Percentiles rank a stretch among this genome's conserved stretches.
Conservation (phyloP, 2,888 invertebrate genomes). For the Platycheirus albimanus region DNA sequence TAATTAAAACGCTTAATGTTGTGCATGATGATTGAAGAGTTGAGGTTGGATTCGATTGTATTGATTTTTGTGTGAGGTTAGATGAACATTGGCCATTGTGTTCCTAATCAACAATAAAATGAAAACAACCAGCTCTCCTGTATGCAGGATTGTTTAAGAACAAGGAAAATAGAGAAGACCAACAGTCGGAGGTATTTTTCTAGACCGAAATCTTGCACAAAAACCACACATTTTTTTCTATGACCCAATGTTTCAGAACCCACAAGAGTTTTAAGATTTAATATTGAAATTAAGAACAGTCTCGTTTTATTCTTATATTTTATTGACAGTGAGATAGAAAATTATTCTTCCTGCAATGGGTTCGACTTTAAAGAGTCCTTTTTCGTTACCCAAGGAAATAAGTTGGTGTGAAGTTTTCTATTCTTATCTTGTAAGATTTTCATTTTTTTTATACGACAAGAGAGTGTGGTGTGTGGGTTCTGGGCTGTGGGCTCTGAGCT, state of each 20-base stretch:
- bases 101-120: constrained; percentile 58
- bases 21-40: constrained; percentile 54
- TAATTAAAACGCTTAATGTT: constrained; percentile 68
- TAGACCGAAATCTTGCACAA: background rate
- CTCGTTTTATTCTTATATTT: background rate
- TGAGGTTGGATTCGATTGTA: constrained; percentile 56
- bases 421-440: background rate
- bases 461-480: too few species aligned
- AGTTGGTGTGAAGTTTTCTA: constrained; percentile 1
- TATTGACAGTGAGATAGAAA: background rate
- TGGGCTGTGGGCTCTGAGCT: too few species aligned
- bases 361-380: constrained; percentile 4
- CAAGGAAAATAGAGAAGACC: background rate
- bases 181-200: background rate
- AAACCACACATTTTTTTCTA: constrained; percentile 5
- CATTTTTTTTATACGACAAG: background rate
- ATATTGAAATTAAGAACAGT: constrained; percentile 58
- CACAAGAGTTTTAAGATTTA: too few species aligned
- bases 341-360: background rate
- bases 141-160: too few species aligned
- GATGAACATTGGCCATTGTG: constrained; percentile 52
- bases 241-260: constrained; percentile 28
- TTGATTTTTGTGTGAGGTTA: constrained; percentile 37
- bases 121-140: constrained; percentile 42
- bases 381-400: background rate